phyloP scores from a whole-genome alignment of 1,140 invertebrate species.

The Cotesia chilonis region DNA sequence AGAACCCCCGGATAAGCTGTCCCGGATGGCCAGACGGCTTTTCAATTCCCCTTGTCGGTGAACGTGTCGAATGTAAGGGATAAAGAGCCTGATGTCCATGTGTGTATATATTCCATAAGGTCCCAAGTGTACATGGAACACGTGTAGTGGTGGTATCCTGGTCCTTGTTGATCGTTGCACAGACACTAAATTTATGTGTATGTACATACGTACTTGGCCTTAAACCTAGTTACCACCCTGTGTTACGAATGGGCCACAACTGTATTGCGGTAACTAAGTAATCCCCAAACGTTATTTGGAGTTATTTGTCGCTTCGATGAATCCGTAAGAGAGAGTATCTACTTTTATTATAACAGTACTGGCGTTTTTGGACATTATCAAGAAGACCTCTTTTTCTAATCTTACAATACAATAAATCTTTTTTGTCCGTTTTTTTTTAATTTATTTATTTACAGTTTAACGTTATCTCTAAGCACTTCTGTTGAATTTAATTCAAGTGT shows the following conservation, averaged over 20 bases:
- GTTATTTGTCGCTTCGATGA: constrained; percentile 61
- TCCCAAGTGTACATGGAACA: constrained; percentile 14
- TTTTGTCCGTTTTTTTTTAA: not conserved
- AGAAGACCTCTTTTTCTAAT: not conserved
- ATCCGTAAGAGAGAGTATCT: constrained; percentile 22
- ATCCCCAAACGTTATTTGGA: constrained; percentile 63
- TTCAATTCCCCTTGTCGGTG: constrained; percentile 63
- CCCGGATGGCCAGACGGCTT: constrained; percentile 61
- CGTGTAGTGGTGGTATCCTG: not conserved
- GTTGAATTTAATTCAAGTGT: no score
- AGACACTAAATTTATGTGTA: not conserved
- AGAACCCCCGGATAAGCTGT: constrained; percentile 54
- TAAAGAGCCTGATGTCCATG: constrained; percentile 35
- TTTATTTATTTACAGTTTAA: not conserved
- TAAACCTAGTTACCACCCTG: constrained; percentile 52
- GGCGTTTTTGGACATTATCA: no score
- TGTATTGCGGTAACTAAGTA: constrained; percentile 63
- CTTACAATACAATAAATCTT: not conserved
- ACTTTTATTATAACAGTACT: constrained; percentile 1
- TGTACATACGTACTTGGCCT: constrained; percentile 23
- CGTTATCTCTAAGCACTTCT: not conserved
- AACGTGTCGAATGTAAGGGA: constrained; percentile 58
- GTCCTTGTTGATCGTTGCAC: constrained; percentile 7
- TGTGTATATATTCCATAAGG: constrained; percentile 8
- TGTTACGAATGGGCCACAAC: constrained; percentile 47